Base-by-base conservation (phyloP, 2,113 vertebrate species). In the Nyctibius bracteatus region DNA sequence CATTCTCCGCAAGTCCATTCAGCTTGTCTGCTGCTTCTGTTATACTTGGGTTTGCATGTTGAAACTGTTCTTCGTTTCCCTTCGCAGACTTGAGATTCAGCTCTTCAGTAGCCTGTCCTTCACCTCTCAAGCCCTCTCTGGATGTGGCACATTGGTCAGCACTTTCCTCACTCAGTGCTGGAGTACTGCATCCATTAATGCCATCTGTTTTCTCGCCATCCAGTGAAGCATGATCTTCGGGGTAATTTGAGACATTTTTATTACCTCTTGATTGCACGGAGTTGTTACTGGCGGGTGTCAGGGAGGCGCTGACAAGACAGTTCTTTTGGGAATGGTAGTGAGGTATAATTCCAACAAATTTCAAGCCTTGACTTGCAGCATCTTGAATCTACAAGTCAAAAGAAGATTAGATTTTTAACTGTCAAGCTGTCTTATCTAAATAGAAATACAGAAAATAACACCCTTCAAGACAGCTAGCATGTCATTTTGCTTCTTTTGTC, bases 281-380 rank as follows among this genome's bases (percentile, higher is more conserved):
- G 96, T 98, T 98, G 90, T 98, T 98, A 95, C 98, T 98, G 65
- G 93, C 82, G 7, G 97, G 93, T n/a, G 94, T 94, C 43, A 96
- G 94, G 55, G 97, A 95, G 82, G 97, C 25, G 30, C 95, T 97
- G 96, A 97, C 95, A 31, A 96, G 95, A 17, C 94, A 94, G 88
- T 83, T 92, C 91, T 49, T 95, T 31, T 91, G 90, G 90, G 97
- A 97, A 37, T 94, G 97, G 28, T 98, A 98, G 88, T 99, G 99
- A 95, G 99, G 99, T 82, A 99, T 96, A 62, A 99, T 98, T 55
- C 99, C 99, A n/a, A 99, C 98, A 78, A 99, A 99, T 94, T 98
- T 98, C 97, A 99, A 98, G 70, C 99, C 99, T 92, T 98, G 99
- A 94, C 99, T 99, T 20, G 99, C 99, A 19, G 98, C 99, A 82